Base-by-base conservation (phyloP, 2,888 invertebrate species). In the Tinea pellionella region DNA sequence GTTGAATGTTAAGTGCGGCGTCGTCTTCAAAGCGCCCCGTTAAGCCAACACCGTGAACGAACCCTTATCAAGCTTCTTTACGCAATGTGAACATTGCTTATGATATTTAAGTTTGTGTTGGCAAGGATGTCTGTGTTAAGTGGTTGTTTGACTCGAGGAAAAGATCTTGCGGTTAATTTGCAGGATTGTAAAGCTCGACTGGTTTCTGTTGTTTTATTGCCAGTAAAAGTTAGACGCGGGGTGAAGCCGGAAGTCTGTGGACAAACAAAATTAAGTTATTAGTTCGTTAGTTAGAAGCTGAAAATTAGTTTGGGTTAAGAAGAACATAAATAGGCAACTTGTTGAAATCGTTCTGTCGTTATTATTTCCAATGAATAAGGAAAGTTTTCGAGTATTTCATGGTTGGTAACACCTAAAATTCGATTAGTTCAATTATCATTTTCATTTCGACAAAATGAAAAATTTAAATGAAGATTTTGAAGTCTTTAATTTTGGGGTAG, bases 181-280 rank as follows among this genome's bases (percentile, higher is more conserved):
- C 8, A 47, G 47, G 47, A 47, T 16, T 47, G 6, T 2, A 47
- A 47, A 47, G 16, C 47, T 47, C 9, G 37, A 37, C 9, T 9
- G 9, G 11, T n/a, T 37, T 9, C 15, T 47, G 16, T 15, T n/a
- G 13, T 47, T 16, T 47, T 15, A 47, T 47, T 47, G 47, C 47
- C 15, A 47, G 47, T 15, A 16, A 16, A 47, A 16, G 13, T 16
- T 47, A 9, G 47, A 16, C 16, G 47, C 47, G 29, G 12, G 12
- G 24, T 55, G 6, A 11, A 19, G 55, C 55, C 55, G 24, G 29
- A n/a, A 16, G 81, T 78, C 86, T 87, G 86, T 67, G 81, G 69
- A 87, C 85, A 87, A 87, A 84, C 78, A 80, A 59, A 77, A 64
- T 65, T 64, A 63, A 71, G 61, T 69, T 75, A 83, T 86, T 84